A percentile compares a stretch with the other conserved stretches of the same genome.
Evolutionary conservation across 2,888 invertebrate species (phyloP).

Genomic region (Allophyes oxyacanthae): DNA sequence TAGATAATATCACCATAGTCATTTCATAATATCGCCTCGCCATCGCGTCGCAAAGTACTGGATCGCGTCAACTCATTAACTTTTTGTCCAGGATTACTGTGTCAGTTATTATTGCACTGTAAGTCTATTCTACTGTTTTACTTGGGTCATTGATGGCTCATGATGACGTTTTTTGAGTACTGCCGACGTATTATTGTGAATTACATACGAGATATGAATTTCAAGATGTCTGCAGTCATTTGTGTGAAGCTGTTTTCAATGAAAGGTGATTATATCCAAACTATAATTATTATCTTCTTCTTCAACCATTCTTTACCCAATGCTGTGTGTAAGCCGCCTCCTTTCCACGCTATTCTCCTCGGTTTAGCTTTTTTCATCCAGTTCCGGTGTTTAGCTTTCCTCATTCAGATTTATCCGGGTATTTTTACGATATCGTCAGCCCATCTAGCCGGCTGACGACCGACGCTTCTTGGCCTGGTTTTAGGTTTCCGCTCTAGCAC

Average conservation of each 20-base stretch:
- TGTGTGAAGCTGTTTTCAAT: constrained; percentile 17
- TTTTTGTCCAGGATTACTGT: constrained; percentile 50
- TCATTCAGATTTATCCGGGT: no score
- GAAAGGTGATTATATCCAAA: constrained; percentile 1
- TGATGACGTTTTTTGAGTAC: constrained; percentile 50
- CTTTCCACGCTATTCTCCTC: no score
- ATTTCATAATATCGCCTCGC: constrained; percentile 14
- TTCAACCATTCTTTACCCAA: no score
- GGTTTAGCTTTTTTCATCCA: no score
- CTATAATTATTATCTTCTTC: not conserved
- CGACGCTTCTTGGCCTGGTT: no score
- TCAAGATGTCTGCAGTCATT: constrained; percentile 29
- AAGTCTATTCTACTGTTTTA: constrained; percentile 47
- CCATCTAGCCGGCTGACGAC: no score
- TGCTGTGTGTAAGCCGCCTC: no score
- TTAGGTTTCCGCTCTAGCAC: no score
- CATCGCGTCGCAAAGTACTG: constrained; percentile 18
- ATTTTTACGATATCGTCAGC: no score
- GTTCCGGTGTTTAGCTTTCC: no score
- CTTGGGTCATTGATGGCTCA: constrained; percentile 42
- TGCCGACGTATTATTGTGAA: constrained; percentile 46
- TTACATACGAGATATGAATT: constrained; percentile 31
- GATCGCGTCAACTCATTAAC: constrained; percentile 50
- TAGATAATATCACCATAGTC: no score
- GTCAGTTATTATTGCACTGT: constrained; percentile 51